These are phyloP conservation scores for Kryphioiulus occultus DNA, from an alignment of 2,888 invertebrate genomes.

Conservation along the genomic window DNA sequence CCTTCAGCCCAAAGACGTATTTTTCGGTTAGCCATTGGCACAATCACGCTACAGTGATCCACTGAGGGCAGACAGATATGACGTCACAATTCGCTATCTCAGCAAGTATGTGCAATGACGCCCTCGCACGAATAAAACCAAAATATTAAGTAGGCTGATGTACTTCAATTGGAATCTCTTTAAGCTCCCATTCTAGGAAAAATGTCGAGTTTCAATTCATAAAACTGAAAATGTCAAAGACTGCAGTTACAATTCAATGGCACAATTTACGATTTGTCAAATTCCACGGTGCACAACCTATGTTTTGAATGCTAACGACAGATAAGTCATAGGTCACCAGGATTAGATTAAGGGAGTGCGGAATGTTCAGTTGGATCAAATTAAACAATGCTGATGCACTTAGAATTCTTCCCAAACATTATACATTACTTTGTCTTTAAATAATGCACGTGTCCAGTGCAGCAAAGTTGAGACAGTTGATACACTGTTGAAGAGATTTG, in stretches of 20 bases:
- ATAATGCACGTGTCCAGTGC: too few relatives aligned
- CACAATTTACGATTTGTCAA: too few relatives aligned
- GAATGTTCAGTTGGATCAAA: background rate
- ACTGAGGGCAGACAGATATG: background rate
- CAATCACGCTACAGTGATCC: background rate
- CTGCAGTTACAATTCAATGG: background rate
- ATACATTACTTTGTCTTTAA: background rate
- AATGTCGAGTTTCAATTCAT: background rate
- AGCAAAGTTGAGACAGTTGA: too few relatives aligned
- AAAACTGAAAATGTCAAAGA: background rate
- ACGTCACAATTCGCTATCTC: background rate
- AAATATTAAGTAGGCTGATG: slow-evolving; percentile 25
- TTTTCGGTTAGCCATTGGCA: background rate
- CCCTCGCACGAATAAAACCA: background rate
- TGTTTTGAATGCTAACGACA: background rate
- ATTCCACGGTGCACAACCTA: too few relatives aligned
- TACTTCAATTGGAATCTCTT: slow-evolving; percentile 10
- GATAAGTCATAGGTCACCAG: background rate
- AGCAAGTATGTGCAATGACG: background rate
- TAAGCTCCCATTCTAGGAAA: background rate
- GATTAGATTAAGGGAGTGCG: background rate
- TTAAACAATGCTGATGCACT: background rate
- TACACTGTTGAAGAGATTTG: too few relatives aligned
- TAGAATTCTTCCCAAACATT: background rate
- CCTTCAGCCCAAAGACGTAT: background rate